These are phyloP conservation scores for Drosophila obscura DNA, from an alignment of 1,140 invertebrate species.

Conservation along the genomic window DNA sequence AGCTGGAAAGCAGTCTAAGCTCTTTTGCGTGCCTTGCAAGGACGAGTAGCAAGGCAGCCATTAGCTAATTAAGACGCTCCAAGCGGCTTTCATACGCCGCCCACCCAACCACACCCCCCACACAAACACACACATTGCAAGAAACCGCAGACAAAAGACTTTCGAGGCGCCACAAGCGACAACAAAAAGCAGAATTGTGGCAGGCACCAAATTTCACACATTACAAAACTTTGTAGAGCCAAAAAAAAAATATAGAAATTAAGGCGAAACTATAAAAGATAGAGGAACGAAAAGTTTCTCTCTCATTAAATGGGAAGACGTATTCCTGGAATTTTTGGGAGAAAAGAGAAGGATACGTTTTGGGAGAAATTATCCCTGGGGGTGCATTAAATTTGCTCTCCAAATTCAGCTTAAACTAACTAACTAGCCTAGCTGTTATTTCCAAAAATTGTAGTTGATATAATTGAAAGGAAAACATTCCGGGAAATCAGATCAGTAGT, in stretches of 20 bases:
- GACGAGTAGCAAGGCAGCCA: constrained; percentile 46
- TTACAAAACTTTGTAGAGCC: constrained; percentile 32
- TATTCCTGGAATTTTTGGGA: not conserved
- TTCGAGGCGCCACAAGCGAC: constrained; percentile 13
- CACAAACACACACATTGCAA: constrained; percentile 24
- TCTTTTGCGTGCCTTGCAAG: constrained; percentile 49
- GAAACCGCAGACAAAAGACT: constrained; percentile 44
- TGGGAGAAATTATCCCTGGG: no score
- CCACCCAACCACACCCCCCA: not conserved
- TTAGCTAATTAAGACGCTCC: constrained; percentile 69
- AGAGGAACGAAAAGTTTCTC: constrained; percentile 2
- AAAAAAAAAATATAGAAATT: constrained; percentile 9
- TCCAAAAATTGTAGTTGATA: no score
- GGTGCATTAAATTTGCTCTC: no score
- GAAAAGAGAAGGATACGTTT: no score
- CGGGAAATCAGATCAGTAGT: no score
- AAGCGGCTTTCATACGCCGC: constrained; percentile 26
- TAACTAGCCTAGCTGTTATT: no score
- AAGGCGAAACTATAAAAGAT: constrained; percentile 24
- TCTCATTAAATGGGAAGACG: not conserved
- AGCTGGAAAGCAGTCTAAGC: constrained; percentile 37
- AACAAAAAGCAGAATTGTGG: constrained; percentile 20
- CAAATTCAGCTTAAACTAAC: no score
- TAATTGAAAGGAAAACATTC: no score
- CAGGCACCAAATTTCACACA: constrained; percentile 33